Percentiles rank a stretch among this genome's conserved stretches.
Evolutionary conservation across 2,888 invertebrate species (phyloP).

Genomic region (Liopterus haemorrhoidalis): DNA sequence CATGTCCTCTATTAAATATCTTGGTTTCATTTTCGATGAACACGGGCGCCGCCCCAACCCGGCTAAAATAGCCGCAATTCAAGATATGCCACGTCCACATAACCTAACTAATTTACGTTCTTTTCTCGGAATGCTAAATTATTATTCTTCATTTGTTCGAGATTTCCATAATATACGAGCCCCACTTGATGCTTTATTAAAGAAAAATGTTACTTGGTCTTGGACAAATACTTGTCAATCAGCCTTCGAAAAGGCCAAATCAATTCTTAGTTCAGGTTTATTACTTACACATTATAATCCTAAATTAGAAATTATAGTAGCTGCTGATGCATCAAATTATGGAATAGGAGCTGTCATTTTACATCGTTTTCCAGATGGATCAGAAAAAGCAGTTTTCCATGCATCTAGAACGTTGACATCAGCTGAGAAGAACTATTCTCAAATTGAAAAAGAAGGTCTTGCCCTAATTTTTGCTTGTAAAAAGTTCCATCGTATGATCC

Average conservation of each 20-base stretch:
- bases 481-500: no score
- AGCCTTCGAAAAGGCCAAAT: neutral
- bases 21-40: neutral
- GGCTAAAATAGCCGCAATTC: neutral
- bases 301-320: neutral
- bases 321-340: neutral
- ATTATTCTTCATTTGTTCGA: neutral
- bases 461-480: no score
- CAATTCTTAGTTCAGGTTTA: neutral
- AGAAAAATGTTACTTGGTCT: neutral
- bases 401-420: slow-evolving; percentile 36
- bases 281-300: neutral
- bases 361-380: neutral
- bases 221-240: neutral
- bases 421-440: slow-evolving; percentile 38
- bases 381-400: slow-evolving; percentile 19
- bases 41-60: neutral
- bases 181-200: neutral
- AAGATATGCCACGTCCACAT: neutral
- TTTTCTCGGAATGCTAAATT: neutral
- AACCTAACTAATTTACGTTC: no score
- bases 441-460: slow-evolving; percentile 39
- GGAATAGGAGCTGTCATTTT: neutral
- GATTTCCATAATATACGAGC: neutral
- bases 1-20: neutral